Evolutionary conservation across 2,113 vertebrate species (phyloP).

Genomic region (Noturus placidus): DNA sequence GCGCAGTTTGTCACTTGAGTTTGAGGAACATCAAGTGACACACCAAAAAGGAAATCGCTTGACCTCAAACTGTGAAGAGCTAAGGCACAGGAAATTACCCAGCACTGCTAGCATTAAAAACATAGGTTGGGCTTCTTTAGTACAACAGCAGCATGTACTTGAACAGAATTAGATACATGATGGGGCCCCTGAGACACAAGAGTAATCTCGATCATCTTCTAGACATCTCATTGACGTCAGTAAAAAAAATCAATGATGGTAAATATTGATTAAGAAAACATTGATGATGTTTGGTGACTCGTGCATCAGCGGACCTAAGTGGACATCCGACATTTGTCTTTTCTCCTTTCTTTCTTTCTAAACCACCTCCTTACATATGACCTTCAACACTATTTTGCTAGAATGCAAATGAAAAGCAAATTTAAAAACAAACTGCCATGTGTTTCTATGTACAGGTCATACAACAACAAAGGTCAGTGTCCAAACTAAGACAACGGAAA

Average conservation of each 20-base stretch:
- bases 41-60: constrained; percentile 59
- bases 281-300: neutral
- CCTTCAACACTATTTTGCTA: constrained; percentile 1
- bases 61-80: constrained; percentile 57
- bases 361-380: neutral
- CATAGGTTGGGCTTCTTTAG: constrained; percentile 38
- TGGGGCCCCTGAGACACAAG: neutral
- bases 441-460: neutral
- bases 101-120: constrained; percentile 43
- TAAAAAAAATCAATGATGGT: neutral
- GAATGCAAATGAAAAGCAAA: constrained; percentile 28
- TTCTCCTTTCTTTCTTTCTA: neutral
- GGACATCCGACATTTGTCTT: neutral
- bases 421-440: neutral
- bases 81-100: constrained; percentile 57
- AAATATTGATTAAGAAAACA: neutral
- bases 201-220: no score
- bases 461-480: neutral
- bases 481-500: neutral
- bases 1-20: constrained; percentile 51
- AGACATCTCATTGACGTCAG: neutral
- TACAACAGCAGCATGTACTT: constrained; percentile 33
- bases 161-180: constrained; percentile 7
- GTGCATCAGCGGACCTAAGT: neutral
- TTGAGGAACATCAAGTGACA: constrained; percentile 55